Base-by-base conservation (phyloP, 2,888 invertebrate genomes). In the Phyllotreta cruciferae region DNA sequence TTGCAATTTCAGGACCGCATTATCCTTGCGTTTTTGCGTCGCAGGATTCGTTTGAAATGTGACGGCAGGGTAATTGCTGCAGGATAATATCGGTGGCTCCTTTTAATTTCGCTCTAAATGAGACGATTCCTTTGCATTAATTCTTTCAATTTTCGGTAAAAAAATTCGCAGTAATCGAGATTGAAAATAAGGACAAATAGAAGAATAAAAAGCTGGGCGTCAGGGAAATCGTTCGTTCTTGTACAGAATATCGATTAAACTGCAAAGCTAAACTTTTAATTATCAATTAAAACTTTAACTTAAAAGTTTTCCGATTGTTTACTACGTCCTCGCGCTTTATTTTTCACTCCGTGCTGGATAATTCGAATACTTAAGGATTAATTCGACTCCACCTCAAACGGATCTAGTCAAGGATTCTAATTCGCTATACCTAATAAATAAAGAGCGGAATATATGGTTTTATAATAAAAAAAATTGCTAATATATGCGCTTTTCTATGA, bases 51-150 rank as follows among this genome's bases (percentile, higher is more conserved):
- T 66, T 64, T 68, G 63, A 68, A 66, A 68, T 68, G 64, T 66
- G 66, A 68, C 60, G 64, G 64, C 62, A 62, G 64, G 57, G 63
- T 68, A 68, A 68, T 66, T 68, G 68, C 66, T 56, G 63, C 60
- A 68, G 56, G 24, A 24, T 24, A 58, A 64, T 64, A 56, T 63
- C 63, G 56, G 58, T 63, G 60, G 61, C 63, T 65, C 57, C 24
- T 24, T 24, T 24, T 24, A 24, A 24, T 24, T 24, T 24, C 24
- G 2, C 24, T 24, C 24, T 24, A 24, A 24, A 24, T 24, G 4
- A 24, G 24, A 24, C 24, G 24, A 24, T 24, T 24, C 24, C 24
- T 1, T 24, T 24, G 24, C 24, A 24, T 24, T 24, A 24, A 24
- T 24, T 24, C 24, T 24, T 24, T 24, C 24, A 24, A 24, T 24